phyloP scores from a whole-genome alignment of 2,888 invertebrate species.

The Polia nebulosa region DNA sequence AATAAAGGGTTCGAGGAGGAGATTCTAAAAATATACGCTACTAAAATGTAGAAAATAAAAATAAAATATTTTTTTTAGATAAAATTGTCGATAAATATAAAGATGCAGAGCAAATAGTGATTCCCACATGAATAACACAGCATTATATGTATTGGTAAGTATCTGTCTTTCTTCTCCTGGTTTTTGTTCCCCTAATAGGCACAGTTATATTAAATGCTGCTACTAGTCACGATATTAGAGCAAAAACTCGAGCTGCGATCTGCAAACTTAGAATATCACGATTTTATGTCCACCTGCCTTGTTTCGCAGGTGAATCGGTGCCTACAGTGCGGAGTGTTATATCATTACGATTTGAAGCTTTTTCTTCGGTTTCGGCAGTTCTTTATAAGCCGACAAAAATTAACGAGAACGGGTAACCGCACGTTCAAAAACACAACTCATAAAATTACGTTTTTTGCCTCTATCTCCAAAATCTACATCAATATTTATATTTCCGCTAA shows the following conservation, averaged over 20 bases:
- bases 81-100: too few relatives aligned
- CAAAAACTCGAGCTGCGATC: slow-evolving; percentile 14
- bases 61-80: too few relatives aligned
- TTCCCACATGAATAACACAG: neutral
- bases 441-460: slow-evolving; percentile 30
- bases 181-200: neutral
- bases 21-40: too few relatives aligned
- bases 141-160: slow-evolving; percentile 1
- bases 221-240: slow-evolving; percentile 12
- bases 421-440: neutral
- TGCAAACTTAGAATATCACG: slow-evolving; percentile 6
- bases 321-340: neutral
- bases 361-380: neutral
- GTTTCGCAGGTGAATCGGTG: neutral
- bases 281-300: neutral
- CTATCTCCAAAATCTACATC: slow-evolving; percentile 2
- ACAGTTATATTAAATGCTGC: slow-evolving; percentile 2
- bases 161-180: neutral
- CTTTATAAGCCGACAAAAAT: neutral
- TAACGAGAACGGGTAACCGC: neutral
- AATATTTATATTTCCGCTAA: slow-evolving; percentile 24
- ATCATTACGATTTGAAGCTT: neutral
- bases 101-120: neutral
- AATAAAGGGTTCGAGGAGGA: too few relatives aligned
- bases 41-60: too few relatives aligned